These are phyloP conservation scores for Protonibea diacanthus DNA, from an alignment of 2,797 vertebrate genomes.

Conservation along the genomic window DNA sequence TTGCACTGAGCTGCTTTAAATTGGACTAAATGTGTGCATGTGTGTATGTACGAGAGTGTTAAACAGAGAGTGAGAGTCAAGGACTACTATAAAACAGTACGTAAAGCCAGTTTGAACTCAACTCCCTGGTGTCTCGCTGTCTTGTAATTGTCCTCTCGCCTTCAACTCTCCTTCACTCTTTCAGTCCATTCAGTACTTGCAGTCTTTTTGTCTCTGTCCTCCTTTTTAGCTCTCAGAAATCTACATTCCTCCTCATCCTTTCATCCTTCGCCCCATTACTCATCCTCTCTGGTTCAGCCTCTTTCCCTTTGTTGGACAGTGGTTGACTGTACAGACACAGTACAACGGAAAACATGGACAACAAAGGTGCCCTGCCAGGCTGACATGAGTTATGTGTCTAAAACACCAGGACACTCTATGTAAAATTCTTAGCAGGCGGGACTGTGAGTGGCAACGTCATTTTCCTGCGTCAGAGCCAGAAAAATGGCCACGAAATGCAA, in stretches of 20 bases:
- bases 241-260: background rate
- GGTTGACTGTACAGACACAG: background rate
- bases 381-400: background rate
- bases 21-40: background rate
- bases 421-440: background rate
- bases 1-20: conserved; percentile 13
- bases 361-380: background rate
- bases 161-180: conserved; percentile 69
- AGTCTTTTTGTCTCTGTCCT: conserved; percentile 10
- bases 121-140: conserved; percentile 43
- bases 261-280: background rate
- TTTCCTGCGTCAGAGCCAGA: background rate
- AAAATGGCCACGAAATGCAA: background rate
- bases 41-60: background rate
- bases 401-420: background rate
- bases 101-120: conserved; percentile 56
- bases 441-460: background rate
- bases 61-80: conserved; percentile 34
- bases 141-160: conserved; percentile 43
- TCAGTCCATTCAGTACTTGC: conserved; percentile 30
- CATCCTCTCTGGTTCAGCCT: background rate
- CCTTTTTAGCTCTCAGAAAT: background rate
- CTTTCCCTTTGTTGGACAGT: background rate
- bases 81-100: conserved; percentile 53
- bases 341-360: background rate